These are phyloP conservation scores for Lepidurus couesii DNA, from an alignment of 1,140 invertebrate genomes.

Conservation along the genomic window DNA sequence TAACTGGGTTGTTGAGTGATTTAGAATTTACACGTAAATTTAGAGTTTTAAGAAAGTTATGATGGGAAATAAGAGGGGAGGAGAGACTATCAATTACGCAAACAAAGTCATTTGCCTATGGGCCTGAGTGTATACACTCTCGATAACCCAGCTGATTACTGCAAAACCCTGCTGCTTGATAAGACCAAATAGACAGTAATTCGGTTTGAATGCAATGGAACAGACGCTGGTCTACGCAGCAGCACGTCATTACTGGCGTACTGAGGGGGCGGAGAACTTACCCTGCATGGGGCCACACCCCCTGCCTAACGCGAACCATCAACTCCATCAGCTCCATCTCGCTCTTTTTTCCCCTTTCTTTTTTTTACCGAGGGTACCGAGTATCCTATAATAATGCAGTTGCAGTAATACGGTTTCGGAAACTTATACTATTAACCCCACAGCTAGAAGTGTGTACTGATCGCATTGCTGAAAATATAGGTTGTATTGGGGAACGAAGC, in stretches of 20 bases:
- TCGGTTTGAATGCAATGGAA: slow-evolving; percentile 15
- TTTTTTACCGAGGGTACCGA: neutral
- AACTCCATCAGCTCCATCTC: neutral
- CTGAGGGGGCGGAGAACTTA: slow-evolving; percentile 20
- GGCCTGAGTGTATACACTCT: neutral
- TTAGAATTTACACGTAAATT: too few relatives aligned
- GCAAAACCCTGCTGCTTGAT: slow-evolving; percentile 9
- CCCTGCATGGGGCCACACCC: slow-evolving; percentile 11
- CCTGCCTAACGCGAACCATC: neutral
- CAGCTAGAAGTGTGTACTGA: neutral
- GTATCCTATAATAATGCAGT: neutral
- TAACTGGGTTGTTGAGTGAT: too few relatives aligned
- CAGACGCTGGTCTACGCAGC: slow-evolving; percentile 13
- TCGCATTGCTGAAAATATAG: neutral
- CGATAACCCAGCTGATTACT: slow-evolving; percentile 11
- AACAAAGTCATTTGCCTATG: neutral
- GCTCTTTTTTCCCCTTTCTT: neutral
- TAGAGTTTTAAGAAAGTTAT: neutral
- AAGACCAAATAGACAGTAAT: slow-evolving; percentile 2
- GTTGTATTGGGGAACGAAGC: neutral
- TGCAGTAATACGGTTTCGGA: slow-evolving; percentile 12
- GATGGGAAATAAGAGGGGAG: neutral
- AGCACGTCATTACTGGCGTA: slow-evolving; percentile 16
- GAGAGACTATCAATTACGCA: neutral
- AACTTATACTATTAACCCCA: neutral